A percentile compares a stretch with the other conserved stretches of the same genome.
These are phyloP conservation scores for Bovichtus variegatus DNA, from an alignment of 2,797 vertebrate species.

Conservation along the genomic window DNA sequence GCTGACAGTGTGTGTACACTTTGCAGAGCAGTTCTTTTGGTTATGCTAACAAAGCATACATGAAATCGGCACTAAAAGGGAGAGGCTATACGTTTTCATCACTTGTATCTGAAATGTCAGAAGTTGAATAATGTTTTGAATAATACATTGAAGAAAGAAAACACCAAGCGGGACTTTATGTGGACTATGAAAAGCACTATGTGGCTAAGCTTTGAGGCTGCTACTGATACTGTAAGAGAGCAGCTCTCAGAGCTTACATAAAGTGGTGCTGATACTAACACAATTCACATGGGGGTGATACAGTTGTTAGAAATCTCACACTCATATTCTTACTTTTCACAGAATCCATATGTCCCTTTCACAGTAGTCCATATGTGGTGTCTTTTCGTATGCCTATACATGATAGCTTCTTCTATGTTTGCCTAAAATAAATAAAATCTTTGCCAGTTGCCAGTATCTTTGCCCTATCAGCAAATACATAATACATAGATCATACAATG, in stretches of 20 bases:
- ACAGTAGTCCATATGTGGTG: not conserved
- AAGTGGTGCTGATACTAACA: not conserved
- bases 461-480: slow-evolving; percentile 1
- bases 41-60: not conserved
- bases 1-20: not conserved
- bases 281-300: not conserved
- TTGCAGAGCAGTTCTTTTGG: slow-evolving; percentile 9
- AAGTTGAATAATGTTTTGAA: not conserved
- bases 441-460: not conserved
- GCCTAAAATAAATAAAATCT: not conserved
- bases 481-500: not conserved
- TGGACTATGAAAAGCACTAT: not conserved
- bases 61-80: not conserved
- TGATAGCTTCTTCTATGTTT: not conserved
- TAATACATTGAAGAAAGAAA: not conserved
- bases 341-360: not conserved
- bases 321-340: not conserved
- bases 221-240: not conserved
- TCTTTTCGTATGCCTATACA: not conserved
- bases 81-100: not conserved
- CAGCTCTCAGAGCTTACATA: not conserved
- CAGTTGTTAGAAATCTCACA: not conserved
- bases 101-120: not conserved
- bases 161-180: not conserved
- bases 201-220: not conserved